phyloP scores from a whole-genome alignment of 2,888 invertebrate genomes.

The Pristionchus fissidentatus region DNA sequence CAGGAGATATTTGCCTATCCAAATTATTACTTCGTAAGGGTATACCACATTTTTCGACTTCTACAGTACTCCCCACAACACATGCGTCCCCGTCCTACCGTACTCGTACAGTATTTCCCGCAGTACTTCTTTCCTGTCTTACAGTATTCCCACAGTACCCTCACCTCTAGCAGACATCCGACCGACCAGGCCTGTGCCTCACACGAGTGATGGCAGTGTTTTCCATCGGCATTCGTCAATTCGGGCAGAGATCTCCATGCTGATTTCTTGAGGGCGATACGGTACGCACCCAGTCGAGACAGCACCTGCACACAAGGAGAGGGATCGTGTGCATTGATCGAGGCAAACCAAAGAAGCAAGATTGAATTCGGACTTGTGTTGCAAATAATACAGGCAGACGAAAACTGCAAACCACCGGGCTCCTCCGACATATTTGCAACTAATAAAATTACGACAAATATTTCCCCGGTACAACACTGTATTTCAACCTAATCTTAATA shows the following conservation, averaged over 20 bases:
- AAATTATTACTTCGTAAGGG: too few species aligned
- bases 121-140: background rate
- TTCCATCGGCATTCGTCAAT: conserved; percentile 88
- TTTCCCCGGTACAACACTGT: too few species aligned
- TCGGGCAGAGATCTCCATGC: conserved; percentile 96
- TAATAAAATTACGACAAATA: too few species aligned
- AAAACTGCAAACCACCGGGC: too few species aligned
- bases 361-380: background rate
- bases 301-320: conserved; percentile 25
- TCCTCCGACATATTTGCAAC: too few species aligned
- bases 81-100: background rate
- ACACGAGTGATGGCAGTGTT: conserved; percentile 88
- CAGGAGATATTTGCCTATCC: too few species aligned
- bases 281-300: conserved; percentile 45
- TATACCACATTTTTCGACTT: too few species aligned
- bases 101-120: background rate
- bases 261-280: conserved; percentile 83
- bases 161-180: conserved; percentile 88
- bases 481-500: too few species aligned
- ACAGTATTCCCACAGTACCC: background rate
- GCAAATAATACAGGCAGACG: background rate
- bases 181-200: conserved; percentile 97
- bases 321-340: too few species aligned
- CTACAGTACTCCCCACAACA: background rate
- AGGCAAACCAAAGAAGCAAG: background rate